These are phyloP conservation scores for Hyperoplus lanceolatus DNA, from an alignment of 2,797 vertebrate genomes.

Conservation along the genomic window DNA sequence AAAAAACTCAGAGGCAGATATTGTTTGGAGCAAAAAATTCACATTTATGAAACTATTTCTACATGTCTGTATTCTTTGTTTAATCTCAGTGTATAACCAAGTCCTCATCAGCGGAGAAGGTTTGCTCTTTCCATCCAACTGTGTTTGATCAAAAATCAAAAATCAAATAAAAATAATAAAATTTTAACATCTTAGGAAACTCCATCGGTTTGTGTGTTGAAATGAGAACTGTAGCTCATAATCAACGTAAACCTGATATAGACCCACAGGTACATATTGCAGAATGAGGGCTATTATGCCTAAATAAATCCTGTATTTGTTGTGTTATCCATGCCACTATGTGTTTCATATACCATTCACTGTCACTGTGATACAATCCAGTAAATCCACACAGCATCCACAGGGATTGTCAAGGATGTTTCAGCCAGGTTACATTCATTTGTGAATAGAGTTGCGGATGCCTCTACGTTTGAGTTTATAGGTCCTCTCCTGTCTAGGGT, in stretches of 20 bases:
- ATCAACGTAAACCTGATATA: slow-evolving; percentile 5
- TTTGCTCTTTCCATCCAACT: no score
- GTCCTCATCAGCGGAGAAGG: neutral
- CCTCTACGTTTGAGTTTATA: slow-evolving; percentile 7
- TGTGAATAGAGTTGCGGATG: slow-evolving; percentile 10
- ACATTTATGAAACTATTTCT: neutral
- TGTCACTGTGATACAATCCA: slow-evolving; percentile 9
- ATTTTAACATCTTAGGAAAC: no score
- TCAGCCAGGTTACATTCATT: slow-evolving; percentile 1
- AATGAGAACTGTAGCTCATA: neutral
- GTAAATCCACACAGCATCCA: slow-evolving; percentile 12
- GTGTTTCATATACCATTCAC: neutral
- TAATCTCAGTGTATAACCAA: neutral
- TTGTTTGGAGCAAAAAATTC: neutral
- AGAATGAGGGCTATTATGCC: no score
- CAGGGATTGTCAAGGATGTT: neutral
- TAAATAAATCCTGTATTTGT: neutral
- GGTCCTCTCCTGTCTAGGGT: slow-evolving; percentile 12
- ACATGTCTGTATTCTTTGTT: neutral
- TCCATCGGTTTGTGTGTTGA: no score
- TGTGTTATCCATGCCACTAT: neutral
- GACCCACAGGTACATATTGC: neutral
- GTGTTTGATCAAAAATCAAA: no score
- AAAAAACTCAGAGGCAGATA: neutral
- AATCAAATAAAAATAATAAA: neutral